Evolutionary conservation across 2,888 invertebrate genomes (phyloP).

Genomic region (Caenorhabditis imperialis): DNA sequence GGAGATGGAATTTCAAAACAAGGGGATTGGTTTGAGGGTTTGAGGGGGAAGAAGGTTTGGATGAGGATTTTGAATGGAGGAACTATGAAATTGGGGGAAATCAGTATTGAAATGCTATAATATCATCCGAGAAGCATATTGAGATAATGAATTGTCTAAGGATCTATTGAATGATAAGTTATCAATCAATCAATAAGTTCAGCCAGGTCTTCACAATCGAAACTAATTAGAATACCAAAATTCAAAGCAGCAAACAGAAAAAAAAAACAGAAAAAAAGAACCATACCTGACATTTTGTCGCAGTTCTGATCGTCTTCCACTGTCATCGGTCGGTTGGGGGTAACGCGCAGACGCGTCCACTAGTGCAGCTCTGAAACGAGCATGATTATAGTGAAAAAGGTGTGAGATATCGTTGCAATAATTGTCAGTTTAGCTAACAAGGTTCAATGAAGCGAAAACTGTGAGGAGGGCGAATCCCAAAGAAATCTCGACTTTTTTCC

Average conservation of each 20-base stretch:
- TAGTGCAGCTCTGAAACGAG: constrained; percentile 51
- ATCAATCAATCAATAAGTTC: neutral
- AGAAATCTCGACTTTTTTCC: constrained; percentile 46
- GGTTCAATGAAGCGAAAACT: constrained; percentile 54
- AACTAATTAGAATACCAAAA: no score
- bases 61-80: no score
- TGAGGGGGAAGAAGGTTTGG: no score
- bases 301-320: constrained; percentile 56
- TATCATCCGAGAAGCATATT: no score
- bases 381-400: constrained; percentile 24
- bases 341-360: constrained; percentile 54
- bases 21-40: no score
- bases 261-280: constrained; percentile 4
- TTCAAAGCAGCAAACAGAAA: no score
- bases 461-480: constrained; percentile 28
- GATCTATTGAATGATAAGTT: no score
- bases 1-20: no score
- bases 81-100: no score
- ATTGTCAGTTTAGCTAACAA: constrained; percentile 54
- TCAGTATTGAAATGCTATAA: no score
- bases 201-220: neutral
- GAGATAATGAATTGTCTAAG: no score
- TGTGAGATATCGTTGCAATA: constrained; percentile 49
- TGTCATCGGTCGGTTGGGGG: constrained; percentile 50
- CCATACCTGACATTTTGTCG: constrained; percentile 54